Evolutionary conservation across 2,888 invertebrate genomes (phyloP).

Genomic region (Phragmatobia fuliginosa): DNA sequence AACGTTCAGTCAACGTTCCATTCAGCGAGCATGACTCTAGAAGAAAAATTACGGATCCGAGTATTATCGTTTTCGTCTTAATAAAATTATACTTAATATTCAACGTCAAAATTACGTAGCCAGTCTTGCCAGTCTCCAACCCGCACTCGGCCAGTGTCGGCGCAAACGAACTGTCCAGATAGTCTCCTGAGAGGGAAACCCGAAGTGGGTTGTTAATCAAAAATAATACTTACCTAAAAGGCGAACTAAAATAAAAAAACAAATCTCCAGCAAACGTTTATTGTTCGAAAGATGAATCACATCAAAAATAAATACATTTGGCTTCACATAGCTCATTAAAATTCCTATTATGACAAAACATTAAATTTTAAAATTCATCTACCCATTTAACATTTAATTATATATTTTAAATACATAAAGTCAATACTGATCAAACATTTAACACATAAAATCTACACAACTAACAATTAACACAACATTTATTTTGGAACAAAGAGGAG

Average conservation of each 20-base stretch:
- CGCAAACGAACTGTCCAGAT: no score
- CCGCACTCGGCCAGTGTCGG: no score
- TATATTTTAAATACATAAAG: slow-evolving; percentile 70
- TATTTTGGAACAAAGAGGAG: slow-evolving; percentile 63
- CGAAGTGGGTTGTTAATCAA: no score
- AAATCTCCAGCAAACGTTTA: slow-evolving; percentile 66
- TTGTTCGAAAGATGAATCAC: slow-evolving; percentile 74
- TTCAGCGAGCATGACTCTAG: no score
- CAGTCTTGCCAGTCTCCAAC: no score
- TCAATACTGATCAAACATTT: slow-evolving; percentile 81
- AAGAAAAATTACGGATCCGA: no score
- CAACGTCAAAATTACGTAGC: no score
- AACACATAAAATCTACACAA: slow-evolving; percentile 71
- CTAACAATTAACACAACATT: slow-evolving; percentile 80
- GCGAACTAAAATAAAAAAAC: neutral
- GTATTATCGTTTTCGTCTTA: no score
- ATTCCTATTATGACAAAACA: slow-evolving; percentile 74
- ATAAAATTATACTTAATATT: no score
- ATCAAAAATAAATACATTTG: slow-evolving; percentile 76
- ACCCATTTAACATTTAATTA: slow-evolving; percentile 75
- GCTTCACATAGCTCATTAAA: slow-evolving; percentile 62
- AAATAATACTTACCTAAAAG: neutral
- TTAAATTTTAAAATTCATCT: slow-evolving; percentile 70
- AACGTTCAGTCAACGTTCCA: no score
- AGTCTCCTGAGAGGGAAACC: no score